A percentile compares a stretch with the other conserved stretches of the same genome.
Evolutionary conservation across 2,797 vertebrate species (phyloP).

Genomic region (Amphiprion clarkii): DNA sequence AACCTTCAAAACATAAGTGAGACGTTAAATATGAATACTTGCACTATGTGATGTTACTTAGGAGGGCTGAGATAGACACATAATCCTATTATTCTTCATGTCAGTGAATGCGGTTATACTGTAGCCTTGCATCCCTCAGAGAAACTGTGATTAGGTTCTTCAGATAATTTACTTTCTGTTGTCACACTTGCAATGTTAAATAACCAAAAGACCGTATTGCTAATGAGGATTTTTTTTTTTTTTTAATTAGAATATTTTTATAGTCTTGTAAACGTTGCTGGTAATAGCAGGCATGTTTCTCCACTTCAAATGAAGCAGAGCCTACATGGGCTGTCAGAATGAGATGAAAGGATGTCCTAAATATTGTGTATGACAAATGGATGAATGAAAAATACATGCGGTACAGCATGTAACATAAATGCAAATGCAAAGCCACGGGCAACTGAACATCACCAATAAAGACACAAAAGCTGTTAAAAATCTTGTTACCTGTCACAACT

Average conservation of each 20-base stretch:
- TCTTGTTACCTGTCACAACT: slow-evolving; percentile 27
- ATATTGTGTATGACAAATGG: slow-evolving; percentile 37
- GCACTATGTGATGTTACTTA: background rate
- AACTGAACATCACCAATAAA: slow-evolving; percentile 4
- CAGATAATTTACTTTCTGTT: background rate
- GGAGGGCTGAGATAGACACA: background rate
- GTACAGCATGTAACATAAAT: slow-evolving; percentile 10
- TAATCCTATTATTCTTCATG: slow-evolving; percentile 9
- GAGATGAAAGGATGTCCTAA: slow-evolving; percentile 40
- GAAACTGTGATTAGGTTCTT: background rate
- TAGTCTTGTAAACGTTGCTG: no score
- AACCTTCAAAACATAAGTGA: slow-evolving; percentile 14
- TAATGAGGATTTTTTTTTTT: background rate
- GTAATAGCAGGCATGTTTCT: no score
- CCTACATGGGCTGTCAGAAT: slow-evolving; percentile 18
- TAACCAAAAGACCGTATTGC: background rate
- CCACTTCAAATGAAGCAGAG: no score
- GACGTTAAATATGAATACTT: background rate
- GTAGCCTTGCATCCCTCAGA: background rate
- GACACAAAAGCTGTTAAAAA: slow-evolving; percentile 26
- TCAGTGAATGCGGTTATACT: background rate
- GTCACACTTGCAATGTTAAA: background rate
- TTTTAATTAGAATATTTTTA: background rate
- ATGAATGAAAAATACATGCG: slow-evolving; percentile 30
- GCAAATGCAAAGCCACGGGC: slow-evolving; percentile 30